phyloP scores from a whole-genome alignment of 2,797 vertebrate species.

The Heterohyrax brucei region DNA sequence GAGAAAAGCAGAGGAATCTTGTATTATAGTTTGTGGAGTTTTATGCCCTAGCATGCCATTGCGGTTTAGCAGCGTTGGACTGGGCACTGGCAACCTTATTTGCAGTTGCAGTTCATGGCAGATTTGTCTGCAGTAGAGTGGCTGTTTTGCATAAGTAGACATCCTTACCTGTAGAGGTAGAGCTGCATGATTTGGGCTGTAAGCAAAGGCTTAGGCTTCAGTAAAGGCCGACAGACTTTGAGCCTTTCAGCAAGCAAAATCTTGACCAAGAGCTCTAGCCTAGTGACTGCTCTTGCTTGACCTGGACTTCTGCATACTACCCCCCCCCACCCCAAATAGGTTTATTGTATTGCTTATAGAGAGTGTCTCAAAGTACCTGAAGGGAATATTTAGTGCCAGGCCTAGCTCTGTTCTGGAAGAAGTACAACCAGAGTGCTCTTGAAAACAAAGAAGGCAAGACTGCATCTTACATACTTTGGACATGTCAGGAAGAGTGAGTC shows the following conservation, averaged over 20 bases:
- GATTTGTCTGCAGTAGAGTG: background rate
- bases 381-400: background rate
- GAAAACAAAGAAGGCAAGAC: too few relatives aligned
- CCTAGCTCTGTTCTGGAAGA: background rate
- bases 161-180: rapidly evolving
- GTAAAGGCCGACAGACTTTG: background rate
- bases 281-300: background rate
- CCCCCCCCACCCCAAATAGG: background rate
- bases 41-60: rapidly evolving
- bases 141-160: background rate
- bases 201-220: background rate
- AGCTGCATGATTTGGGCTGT: background rate
- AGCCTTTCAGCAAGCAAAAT: background rate
- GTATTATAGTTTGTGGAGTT: background rate
- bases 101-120: background rate
- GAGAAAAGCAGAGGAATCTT: background rate
- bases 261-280: background rate
- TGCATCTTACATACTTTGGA: too few relatives aligned
- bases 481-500: too few relatives aligned
- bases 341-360: background rate
- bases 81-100: background rate
- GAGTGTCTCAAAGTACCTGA: background rate
- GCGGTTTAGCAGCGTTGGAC: background rate
- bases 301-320: background rate
- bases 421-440: too few relatives aligned